Base-by-base conservation (phyloP, 37 sponge, comb jelly and placozoan species). In the Lycopodina hypogea region DNA sequence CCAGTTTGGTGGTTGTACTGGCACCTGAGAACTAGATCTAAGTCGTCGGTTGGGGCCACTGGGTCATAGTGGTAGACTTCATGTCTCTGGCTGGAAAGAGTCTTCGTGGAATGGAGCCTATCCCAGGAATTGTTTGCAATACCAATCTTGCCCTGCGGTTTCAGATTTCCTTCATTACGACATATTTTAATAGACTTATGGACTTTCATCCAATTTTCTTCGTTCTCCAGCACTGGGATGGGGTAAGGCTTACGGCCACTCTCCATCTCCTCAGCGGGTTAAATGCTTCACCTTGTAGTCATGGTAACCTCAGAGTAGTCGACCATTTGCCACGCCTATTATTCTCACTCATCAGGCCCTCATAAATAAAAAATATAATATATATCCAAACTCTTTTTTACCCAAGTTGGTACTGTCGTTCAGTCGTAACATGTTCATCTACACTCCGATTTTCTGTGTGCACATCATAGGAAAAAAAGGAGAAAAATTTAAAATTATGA, bases 1-100 rank as follows among this genome's bases (percentile, higher is more conserved):
- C 93, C 72, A 14, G 71, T 62, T 71, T 93, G 94, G 63, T 98
- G 99, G 77, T 98, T 84, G 60, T 98, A 98, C 69, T 89, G 81
- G 30, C 89, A 84, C 70, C 93, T 96, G 52, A 98, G 51, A 21
- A 87, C 94, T 73, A 96, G 91, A 73, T 98, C 99, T 42, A 98
- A 79, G 28, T 80, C 91, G 62, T 98, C 96, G 17, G 56, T 68
- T 21, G 99, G 99, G 8, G 92, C 94, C 78, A 90, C 87, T 3
- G 97, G 89, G 70, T 96, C 97, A 61, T 84, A 90, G 63, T 90
- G 55, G 30, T 78, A 73, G 15, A 82, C 89, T 15, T 85, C 86
- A 26, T 84, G 83, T 50, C 96, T 45, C 24, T 76, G 50, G 40
- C 96, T 96, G 42, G 93, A 75, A 3, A 96, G 86, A 0, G 96